These are phyloP conservation scores for Cremastinae sp. DNA, from an alignment of 2,888 invertebrate species.

Conservation along the genomic window DNA sequence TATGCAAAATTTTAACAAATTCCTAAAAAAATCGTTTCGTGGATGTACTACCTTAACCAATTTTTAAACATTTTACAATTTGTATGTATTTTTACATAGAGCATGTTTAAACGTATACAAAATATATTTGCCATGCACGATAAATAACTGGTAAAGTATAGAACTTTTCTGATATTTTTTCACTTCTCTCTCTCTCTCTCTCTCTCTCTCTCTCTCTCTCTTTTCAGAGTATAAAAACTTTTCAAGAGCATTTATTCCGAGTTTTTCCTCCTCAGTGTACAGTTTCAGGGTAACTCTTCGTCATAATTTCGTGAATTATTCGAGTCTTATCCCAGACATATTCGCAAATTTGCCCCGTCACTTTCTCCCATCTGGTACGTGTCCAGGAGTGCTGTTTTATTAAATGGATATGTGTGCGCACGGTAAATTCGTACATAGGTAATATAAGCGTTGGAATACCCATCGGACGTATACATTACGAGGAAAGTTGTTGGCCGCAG, in stretches of 20 bases:
- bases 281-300: conserved; percentile 23
- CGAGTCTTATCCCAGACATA: conserved; percentile 20
- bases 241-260: conserved; percentile 17
- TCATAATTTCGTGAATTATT: conserved; percentile 46
- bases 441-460: background rate
- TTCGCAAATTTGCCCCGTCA: conserved; percentile 14
- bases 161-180: no score
- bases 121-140: no score
- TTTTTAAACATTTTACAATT: no score
- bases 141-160: no score
- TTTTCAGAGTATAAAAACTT: background rate
- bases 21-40: no score
- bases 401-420: conserved; percentile 22
- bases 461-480: background rate
- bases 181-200: no score
- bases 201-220: no score
- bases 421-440: background rate
- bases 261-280: conserved; percentile 34
- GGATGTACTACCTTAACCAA: no score
- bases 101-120: no score
- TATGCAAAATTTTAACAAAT: no score
- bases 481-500: conserved; percentile 24
- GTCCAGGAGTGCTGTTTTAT: conserved; percentile 8
- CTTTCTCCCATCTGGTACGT: conserved; percentile 8
- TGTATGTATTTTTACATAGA: no score